Conservation (phyloP, 2,888 invertebrate species). For the Dynastes grantii region DNA sequence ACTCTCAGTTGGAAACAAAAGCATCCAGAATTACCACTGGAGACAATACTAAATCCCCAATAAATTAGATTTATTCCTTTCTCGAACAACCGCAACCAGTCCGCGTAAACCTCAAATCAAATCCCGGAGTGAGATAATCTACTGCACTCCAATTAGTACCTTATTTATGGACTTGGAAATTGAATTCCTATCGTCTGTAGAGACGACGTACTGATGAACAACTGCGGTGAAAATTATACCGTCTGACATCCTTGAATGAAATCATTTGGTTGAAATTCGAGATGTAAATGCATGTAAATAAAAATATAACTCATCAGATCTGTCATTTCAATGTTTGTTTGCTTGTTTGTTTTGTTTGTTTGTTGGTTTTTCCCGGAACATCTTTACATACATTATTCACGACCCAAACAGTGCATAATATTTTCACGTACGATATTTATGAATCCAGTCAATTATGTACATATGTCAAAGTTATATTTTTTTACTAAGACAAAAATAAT, state of each 20-base stretch:
- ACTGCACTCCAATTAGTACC: slow-evolving; percentile 10
- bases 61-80: not conserved
- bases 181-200: not conserved
- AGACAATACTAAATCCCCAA: not conserved
- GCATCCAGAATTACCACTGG: not conserved
- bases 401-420: not conserved
- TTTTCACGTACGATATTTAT: not conserved
- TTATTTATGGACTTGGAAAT: slow-evolving; percentile 11
- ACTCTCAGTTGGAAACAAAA: not conserved
- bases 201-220: not conserved
- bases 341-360: not conserved
- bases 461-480: not conserved
- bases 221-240: not conserved
- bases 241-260: slow-evolving; percentile 2
- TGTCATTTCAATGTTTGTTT: not conserved
- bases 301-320: not conserved
- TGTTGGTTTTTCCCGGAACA: slow-evolving; percentile 6
- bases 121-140: not conserved
- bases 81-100: not conserved
- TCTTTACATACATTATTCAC: not conserved
- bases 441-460: not conserved
- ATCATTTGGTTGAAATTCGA: not conserved
- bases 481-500: not conserved
- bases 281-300: not conserved
- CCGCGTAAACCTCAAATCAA: not conserved